Conservation (phyloP, 2,113 vertebrate genomes). For the Tinamus guttatus region DNA sequence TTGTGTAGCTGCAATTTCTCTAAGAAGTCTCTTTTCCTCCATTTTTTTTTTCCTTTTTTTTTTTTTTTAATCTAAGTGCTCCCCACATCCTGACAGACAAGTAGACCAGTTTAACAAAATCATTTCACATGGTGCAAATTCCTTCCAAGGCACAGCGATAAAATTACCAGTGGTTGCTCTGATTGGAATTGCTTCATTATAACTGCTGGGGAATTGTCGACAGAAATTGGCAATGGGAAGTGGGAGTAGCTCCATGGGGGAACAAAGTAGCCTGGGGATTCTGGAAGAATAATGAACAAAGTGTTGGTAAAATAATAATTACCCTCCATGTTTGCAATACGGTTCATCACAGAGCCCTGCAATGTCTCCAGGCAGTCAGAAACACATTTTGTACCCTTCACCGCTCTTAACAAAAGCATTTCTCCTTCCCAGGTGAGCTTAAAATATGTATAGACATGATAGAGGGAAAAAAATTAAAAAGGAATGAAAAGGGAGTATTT, state of each 20-base stretch:
- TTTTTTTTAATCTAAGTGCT: background rate
- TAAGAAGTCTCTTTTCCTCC: background rate
- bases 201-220: background rate
- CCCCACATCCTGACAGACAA: background rate
- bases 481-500: background rate
- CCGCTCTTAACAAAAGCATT: background rate
- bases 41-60: background rate
- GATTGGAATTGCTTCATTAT: background rate
- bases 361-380: background rate
- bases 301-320: background rate
- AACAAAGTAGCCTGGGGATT: background rate
- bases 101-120: slow-evolving; percentile 15
- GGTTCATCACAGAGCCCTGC: background rate
- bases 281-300: background rate
- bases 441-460: rapidly evolving
- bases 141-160: background rate
- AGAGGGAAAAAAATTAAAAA: background rate
- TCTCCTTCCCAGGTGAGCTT: background rate
- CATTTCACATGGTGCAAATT: slow-evolving; percentile 1
- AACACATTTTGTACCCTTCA: background rate
- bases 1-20: background rate
- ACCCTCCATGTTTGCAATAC: background rate
- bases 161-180: background rate
- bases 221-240: background rate
- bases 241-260: background rate